Percentiles rank a stretch among this genome's conserved stretches.
Evolutionary conservation across 2,113 vertebrate genomes (phyloP).

Genomic region (Rhagologus leucostigma): DNA sequence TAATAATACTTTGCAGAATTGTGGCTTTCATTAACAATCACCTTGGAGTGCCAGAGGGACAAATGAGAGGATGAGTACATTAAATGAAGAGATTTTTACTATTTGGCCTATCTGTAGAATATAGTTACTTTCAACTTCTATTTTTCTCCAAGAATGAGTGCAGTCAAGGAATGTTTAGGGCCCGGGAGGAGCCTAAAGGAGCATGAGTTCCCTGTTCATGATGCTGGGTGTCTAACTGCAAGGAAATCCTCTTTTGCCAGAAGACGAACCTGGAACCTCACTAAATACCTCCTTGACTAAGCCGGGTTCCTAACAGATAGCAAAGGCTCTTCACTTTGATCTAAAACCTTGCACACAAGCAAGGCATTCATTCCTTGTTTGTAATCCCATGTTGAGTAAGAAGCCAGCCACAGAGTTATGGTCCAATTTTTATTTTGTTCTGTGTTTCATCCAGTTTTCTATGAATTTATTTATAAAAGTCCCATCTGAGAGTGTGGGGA

Average conservation of each 20-base stretch:
- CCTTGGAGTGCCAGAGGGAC: background rate
- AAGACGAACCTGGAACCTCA: background rate
- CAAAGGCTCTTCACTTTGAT: background rate
- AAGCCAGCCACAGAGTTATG: background rate
- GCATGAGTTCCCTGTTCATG: background rate
- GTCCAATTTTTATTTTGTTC: background rate
- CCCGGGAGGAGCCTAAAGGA: background rate
- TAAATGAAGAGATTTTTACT: background rate
- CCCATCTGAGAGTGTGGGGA: background rate
- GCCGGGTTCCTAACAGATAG: background rate
- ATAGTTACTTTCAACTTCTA: background rate
- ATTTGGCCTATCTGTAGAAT: background rate
- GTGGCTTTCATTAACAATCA: background rate
- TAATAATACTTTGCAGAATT: background rate
- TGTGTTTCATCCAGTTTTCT: background rate
- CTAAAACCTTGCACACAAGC: background rate
- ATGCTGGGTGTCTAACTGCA: background rate
- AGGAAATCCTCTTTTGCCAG: background rate
- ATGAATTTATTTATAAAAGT: background rate
- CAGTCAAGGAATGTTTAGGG: background rate
- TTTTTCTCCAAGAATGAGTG: background rate
- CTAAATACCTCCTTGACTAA: background rate
- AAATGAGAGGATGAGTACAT: background rate
- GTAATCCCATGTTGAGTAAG: background rate
- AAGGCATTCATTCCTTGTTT: background rate